Evolutionary conservation across 2,888 invertebrate genomes (phyloP), one percentile per base, ranked within the genome.

Genomic region (Apotomis turbidana): DNA sequence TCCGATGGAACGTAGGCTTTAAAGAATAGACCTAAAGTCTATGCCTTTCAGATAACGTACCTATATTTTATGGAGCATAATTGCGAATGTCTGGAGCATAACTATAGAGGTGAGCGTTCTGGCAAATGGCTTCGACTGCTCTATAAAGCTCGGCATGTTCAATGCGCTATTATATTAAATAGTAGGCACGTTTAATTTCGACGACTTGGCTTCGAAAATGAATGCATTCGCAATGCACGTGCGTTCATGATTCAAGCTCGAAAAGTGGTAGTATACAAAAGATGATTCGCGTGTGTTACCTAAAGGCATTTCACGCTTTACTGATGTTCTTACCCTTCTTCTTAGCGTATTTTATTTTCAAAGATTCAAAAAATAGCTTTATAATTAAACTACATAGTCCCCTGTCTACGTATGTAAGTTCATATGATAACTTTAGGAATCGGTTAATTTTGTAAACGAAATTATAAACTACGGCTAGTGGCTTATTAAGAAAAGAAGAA

Each of bases 141-240:
- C 52, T 44, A 44, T 63, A 64, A 64, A 63, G 41, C 41, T 27
- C 41, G 54, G 54, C 54, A 55, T 54, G 41, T 15, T 10, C 6
- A 64, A 57, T 46, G 66, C 66, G 55, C 46, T 36, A 66, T 66
- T 66, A 57, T 57, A 44, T 36, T 66, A 66, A 66, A 66, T 46
- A 44, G 58, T 46, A 46, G 66, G 55, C 15, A 64, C 64, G 64
- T 44, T 60, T 64, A 58, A 59, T 41, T 68, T 59, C 72, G 75
- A 74, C 74, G 69, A 61, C 68, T 59, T 68, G 71, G 61, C 66
- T 68, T 73, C 74, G 66, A 49, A 73, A 54, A 55, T 54, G 10
- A 38, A 41, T 41, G 54, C 55, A 44, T 54, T 41, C 6, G 15
- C 15, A 27, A 27, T 12, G 38, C n/a, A 51, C 5, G 6, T 13